Conservation (phyloP, 2,113 vertebrate species). For the Montifringilla adamsi region DNA sequence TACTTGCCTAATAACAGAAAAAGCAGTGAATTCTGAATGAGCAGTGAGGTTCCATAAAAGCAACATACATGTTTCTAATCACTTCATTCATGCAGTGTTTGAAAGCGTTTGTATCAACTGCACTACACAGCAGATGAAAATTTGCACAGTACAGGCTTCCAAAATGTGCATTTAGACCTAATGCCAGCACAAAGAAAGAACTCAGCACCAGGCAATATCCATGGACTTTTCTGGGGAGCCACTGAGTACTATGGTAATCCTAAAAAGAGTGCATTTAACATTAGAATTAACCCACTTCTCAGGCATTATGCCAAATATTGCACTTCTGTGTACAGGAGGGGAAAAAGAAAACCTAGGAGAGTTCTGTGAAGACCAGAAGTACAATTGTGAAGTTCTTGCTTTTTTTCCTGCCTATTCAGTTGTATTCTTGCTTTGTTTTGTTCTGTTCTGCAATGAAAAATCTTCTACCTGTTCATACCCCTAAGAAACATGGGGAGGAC, state of each 20-base stretch:
- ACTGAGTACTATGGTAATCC: background rate
- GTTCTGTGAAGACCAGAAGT: background rate
- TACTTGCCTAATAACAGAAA: slow-evolving; percentile 68
- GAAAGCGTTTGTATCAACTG: background rate
- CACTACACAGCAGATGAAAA: background rate
- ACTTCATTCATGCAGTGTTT: background rate
- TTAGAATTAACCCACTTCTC: background rate
- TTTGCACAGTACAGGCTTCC: background rate
- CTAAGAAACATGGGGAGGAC: background rate
- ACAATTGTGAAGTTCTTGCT: background rate
- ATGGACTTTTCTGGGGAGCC: background rate
- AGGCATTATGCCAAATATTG: background rate
- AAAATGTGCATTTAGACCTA: background rate
- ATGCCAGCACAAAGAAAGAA: background rate
- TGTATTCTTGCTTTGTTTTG: background rate
- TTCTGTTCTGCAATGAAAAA: background rate
- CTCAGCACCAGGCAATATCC: background rate
- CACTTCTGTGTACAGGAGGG: background rate
- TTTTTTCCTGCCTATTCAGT: background rate
- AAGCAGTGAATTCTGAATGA: background rate
- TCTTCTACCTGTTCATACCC: background rate
- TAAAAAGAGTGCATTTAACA: background rate
- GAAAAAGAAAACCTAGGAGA: background rate
- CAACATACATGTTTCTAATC: background rate
- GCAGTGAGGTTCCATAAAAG: background rate